Conservation (phyloP, 53 echinoderm and acorn worm genomes). For the Crossaster papposus region DNA sequence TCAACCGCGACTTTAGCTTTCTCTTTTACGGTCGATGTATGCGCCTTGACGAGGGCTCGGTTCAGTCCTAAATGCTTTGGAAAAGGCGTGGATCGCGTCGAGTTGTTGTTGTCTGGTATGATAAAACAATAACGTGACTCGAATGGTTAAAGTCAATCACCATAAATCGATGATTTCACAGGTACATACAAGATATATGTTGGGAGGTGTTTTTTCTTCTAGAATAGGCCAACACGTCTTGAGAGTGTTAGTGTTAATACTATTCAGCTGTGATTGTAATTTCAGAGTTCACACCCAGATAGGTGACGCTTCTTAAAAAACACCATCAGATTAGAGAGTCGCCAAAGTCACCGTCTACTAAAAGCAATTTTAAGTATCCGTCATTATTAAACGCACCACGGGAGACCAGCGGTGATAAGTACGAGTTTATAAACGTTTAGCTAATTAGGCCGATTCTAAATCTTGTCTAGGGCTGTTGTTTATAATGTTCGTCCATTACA, state of each 20-base stretch:
- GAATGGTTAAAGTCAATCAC: not conserved
- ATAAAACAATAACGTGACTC: not conserved
- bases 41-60: not conserved
- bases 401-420: no score
- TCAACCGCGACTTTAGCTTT: not conserved
- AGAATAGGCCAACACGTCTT: not conserved
- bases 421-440: no score
- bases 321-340: not conserved
- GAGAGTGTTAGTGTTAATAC: not conserved
- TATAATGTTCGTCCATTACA: no score
- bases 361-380: no score
- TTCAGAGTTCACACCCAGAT: not conserved
- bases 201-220: not conserved
- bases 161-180: not conserved
- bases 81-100: not conserved
- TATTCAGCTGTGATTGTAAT: not conserved
- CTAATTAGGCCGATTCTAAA: no score
- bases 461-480: no score
- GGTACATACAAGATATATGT: not conserved
- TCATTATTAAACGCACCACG: no score
- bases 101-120: not conserved
- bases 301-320: not conserved
- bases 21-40: not conserved
- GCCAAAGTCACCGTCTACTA: not conserved
- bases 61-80: not conserved